Conservation (phyloP, 2,888 invertebrate species). For the Cephus pulcher region DNA sequence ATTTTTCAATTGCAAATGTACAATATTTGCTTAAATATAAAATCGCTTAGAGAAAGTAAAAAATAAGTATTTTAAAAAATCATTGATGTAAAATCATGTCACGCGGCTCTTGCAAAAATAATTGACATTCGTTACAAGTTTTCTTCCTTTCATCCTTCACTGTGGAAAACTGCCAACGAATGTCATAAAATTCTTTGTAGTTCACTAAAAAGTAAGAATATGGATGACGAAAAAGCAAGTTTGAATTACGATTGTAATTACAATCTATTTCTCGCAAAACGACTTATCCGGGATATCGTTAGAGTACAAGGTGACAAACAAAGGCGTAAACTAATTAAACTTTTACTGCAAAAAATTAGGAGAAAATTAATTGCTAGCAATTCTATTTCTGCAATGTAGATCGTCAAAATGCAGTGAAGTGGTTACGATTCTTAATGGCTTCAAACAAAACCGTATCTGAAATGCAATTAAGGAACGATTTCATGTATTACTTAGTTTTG, state of each 20-base stretch:
- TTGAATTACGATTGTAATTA: conserved; percentile 69
- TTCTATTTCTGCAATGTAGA: conserved; percentile 50
- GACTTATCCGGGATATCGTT: conserved; percentile 64
- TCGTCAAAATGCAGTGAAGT: conserved; percentile 66
- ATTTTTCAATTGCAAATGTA: not conserved
- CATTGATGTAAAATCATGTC: not conserved
- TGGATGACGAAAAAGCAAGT: conserved; percentile 37
- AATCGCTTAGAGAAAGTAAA: not conserved
- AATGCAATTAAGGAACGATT: conserved; percentile 70
- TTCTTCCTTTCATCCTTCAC: not conserved
- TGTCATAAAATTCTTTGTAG: not conserved
- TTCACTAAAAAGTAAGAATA: not conserved
- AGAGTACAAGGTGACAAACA: conserved; percentile 46
- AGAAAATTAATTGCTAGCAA: not conserved
- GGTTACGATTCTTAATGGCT: conserved; percentile 69
- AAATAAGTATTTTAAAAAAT: not conserved
- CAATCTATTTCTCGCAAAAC: conserved; percentile 68
- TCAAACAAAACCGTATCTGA: conserved; percentile 67
- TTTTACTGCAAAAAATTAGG: conserved; percentile 2
- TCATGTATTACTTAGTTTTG: conserved; percentile 68
- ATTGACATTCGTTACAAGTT: not conserved
- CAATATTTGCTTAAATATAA: not conserved
- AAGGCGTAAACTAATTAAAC: not conserved
- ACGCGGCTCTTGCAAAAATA: not conserved
- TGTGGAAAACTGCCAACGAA: not conserved